phyloP scores from a whole-genome alignment of 2,113 vertebrate species.

The Bubalus kerabau region DNA sequence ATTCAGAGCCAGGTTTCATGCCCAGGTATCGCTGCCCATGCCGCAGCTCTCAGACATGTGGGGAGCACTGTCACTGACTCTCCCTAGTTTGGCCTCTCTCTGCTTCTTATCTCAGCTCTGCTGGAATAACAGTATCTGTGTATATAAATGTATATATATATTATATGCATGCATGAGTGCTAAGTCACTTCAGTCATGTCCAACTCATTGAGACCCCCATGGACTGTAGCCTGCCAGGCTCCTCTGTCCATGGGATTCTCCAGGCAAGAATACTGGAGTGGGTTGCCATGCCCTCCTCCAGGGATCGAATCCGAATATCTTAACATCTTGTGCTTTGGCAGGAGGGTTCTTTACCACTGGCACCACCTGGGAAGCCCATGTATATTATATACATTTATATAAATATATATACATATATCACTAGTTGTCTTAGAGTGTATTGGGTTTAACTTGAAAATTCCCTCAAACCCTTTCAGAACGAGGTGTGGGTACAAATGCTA shows the following conservation, averaged over 20 bases:
- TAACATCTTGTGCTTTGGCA: neutral
- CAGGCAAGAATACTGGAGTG: neutral
- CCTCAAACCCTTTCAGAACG: neutral
- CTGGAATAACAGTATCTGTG: too few species aligned
- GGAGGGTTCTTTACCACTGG: neutral
- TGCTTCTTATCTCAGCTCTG: neutral
- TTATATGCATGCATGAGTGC: neutral
- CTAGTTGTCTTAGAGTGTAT: neutral
- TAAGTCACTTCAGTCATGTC: neutral
- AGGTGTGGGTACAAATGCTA: neutral
- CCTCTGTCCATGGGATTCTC: neutral
- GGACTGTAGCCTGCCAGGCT: neutral
- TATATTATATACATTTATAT: neutral
- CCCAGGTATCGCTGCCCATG: accelerated
- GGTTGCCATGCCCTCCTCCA: neutral
- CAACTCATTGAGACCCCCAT: neutral
- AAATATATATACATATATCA: neutral
- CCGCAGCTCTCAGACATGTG: neutral
- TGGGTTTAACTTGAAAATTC: neutral
- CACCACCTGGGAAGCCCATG: neutral
- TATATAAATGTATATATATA: neutral
- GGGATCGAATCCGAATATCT: neutral
- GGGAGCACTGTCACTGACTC: accelerated
- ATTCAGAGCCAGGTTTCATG: neutral
- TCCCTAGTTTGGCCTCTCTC: accelerated